Percentiles rank a stretch among this genome's conserved stretches.
These are phyloP conservation scores for Propithecus deckenii DNA, from an alignment of 2,797 vertebrate genomes.

Conservation along the genomic window DNA sequence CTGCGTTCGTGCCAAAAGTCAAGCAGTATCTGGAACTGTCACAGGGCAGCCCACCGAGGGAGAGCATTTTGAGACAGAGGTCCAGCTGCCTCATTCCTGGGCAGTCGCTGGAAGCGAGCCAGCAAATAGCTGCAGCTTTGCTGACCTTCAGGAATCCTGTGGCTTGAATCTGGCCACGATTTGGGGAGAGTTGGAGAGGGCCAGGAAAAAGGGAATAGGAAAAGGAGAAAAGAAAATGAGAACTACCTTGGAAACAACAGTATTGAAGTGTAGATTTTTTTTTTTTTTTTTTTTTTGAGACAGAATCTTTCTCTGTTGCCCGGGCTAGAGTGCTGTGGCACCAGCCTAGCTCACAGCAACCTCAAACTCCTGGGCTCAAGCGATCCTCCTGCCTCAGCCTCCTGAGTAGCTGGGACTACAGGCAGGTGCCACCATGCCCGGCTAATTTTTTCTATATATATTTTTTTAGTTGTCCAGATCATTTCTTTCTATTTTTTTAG, in stretches of 20 bases:
- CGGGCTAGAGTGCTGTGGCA: too few species aligned
- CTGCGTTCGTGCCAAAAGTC: background rate
- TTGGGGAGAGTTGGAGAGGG: background rate
- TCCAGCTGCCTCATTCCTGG: background rate
- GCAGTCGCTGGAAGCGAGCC: background rate
- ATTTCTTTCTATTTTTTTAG: too few species aligned
- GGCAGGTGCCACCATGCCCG: too few species aligned
- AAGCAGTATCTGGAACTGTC: background rate
- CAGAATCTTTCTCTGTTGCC: too few species aligned
- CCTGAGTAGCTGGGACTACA: too few species aligned
- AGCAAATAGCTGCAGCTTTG: slow-evolving; percentile 1
- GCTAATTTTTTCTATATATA: too few species aligned
- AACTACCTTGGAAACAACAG: background rate
- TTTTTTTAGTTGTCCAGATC: too few species aligned
- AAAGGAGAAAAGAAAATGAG: background rate
- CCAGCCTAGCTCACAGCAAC: too few species aligned
- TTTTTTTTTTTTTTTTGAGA: too few species aligned
- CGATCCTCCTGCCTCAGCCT: too few species aligned
- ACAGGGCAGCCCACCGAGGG: background rate
- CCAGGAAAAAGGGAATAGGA: background rate
- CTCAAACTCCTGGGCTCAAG: too few species aligned
- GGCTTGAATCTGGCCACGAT: background rate
- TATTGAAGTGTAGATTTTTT: background rate
- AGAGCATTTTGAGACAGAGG: background rate
- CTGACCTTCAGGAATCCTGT: background rate